Conservation (phyloP, 1,140 invertebrate genomes). For the Apis laboriosa region DNA sequence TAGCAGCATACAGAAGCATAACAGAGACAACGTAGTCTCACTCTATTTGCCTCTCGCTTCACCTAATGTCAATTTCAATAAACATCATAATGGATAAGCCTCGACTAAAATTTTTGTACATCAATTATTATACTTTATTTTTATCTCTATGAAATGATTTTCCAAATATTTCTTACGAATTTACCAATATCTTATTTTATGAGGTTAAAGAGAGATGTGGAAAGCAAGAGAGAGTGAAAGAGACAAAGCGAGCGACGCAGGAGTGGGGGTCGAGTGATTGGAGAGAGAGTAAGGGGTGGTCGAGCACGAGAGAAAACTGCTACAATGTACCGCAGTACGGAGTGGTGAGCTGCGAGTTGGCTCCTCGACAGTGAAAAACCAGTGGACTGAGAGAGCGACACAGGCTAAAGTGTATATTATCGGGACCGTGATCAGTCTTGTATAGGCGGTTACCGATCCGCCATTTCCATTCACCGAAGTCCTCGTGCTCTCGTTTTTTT, state of each 20-base stretch:
- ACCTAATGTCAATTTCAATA: too few species aligned
- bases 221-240: background rate
- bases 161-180: too few species aligned
- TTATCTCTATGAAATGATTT: too few species aligned
- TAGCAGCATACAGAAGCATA: too few species aligned
- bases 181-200: too few species aligned
- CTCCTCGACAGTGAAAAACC: constrained; percentile 57
- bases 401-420: constrained; percentile 1
- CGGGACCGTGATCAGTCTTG: background rate
- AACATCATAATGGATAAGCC: too few species aligned
- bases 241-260: background rate
- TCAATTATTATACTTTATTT: too few species aligned
- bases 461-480: constrained; percentile 34
- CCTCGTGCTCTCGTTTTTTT: constrained; percentile 3
- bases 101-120: too few species aligned
- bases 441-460: constrained; percentile 14
- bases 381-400: background rate
- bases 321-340: constrained; percentile 78
- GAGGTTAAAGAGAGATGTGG: background rate
- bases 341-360: constrained; percentile 69
- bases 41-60: too few species aligned
- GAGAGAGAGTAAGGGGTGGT: constrained; percentile 38
- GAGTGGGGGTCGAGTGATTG: constrained; percentile 17
- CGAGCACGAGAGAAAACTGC: constrained; percentile 73
- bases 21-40: too few species aligned